Evolutionary conservation across 2,113 vertebrate genomes (phyloP), one percentile per base, ranked within the genome.

Genomic region (Nyctibius bracteatus): DNA sequence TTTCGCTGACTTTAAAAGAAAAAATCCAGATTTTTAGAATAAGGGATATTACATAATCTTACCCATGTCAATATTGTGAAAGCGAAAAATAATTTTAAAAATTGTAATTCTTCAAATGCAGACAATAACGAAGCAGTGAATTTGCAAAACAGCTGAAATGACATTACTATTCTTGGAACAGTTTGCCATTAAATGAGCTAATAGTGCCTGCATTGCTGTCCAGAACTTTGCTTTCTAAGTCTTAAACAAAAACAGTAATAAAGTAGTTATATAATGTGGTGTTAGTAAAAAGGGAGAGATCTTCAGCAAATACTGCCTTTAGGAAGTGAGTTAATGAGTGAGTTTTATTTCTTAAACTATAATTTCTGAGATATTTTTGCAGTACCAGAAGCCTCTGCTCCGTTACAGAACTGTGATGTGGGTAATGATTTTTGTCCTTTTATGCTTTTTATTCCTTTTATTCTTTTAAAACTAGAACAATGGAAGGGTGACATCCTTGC

Each of bases 361-460:
- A 62, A 92, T 93, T 88, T 90, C 58, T 16, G 49, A 54, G 62
- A 30, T 68, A 65, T 55, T 95, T 92, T 90, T 94, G 62, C 51
- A 57, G 46, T 70, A 27, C n/a, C 28, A 58, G 67, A 61, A 77
- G 9, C 35, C 58, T 90, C 52, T 80, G 66, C 31, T 73, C 35
- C 0, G 0, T 78, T 73, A 66, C 5, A 71, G 39, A 68, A 30
- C 52, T 16, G 31, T 54, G 58, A 27, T 51, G 22, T n/a, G 28
- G 31, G 54, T 66, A 23, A 63, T 21, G 12, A n/a, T 62, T 88
- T 78, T 90, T 92, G 8, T 41, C 66, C 23, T 72, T 68, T 85
- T 43, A 12, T 43, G 6, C n/a, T 63, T 81, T 90, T 71, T 70
- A 31, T 47, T 39, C 14, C 8, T 81, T 84, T 55, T 51, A 14